Percentiles rank a stretch among this genome's conserved stretches.
Conservation (phyloP, 2,797 vertebrate genomes). For the Schizopygopsis pylzovi region DNA sequence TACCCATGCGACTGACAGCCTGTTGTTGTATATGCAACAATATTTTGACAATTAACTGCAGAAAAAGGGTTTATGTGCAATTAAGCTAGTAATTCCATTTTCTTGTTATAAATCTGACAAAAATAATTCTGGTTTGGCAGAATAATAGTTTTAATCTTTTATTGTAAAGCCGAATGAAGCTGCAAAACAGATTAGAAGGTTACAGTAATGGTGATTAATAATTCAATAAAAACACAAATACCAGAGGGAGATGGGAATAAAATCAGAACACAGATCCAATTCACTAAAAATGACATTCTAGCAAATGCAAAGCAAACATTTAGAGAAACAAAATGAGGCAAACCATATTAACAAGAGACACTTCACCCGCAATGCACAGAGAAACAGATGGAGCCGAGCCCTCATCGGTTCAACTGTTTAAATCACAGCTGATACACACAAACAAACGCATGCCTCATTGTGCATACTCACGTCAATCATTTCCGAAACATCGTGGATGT, state of each 20-base stretch:
- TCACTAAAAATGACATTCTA: constrained; percentile 24
- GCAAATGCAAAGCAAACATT: constrained; percentile 43
- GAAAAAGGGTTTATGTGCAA: constrained; percentile 12
- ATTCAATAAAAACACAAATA: constrained; percentile 30
- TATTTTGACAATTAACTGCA: background rate
- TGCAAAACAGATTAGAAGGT: constrained; percentile 31
- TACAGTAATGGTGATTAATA: constrained; percentile 33
- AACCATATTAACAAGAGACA: constrained; percentile 45
- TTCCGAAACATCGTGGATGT: constrained; percentile 97
- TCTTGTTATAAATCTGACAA: constrained; percentile 29
- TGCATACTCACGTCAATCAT: constrained; percentile 91
- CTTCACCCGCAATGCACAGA: constrained; percentile 44
- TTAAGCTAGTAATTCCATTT: constrained; percentile 11
- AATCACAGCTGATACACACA: constrained; percentile 45
- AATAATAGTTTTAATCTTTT: constrained; percentile 17
- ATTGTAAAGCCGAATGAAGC: constrained; percentile 27
- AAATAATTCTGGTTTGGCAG: constrained; percentile 24
- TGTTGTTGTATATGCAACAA: constrained; percentile 11
- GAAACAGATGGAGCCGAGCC: constrained; percentile 49
- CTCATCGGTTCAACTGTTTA: constrained; percentile 35
- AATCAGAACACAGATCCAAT: constrained; percentile 30
- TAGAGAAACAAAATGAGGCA: constrained; percentile 35
- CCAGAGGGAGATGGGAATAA: background rate
- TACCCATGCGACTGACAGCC: background rate
- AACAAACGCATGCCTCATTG: constrained; percentile 60